Evolutionary conservation across 2,888 invertebrate genomes (phyloP).

Genomic region (Ernsta delagoae): DNA sequence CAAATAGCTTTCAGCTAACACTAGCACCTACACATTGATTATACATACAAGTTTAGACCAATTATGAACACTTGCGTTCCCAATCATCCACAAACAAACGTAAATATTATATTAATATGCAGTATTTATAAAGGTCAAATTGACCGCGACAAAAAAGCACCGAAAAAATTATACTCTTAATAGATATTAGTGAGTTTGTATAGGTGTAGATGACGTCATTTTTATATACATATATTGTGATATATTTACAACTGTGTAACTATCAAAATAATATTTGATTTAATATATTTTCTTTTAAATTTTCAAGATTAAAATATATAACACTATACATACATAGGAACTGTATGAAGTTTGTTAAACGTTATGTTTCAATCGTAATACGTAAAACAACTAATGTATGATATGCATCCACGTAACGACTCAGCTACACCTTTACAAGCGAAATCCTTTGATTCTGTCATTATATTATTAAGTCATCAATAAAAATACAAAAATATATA

Average conservation of each 20-base stretch:
- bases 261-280: background rate
- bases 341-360: background rate
- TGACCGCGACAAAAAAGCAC: slow-evolving; percentile 43
- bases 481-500: slow-evolving; percentile 21
- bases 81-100: slow-evolving; percentile 42
- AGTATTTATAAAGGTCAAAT: background rate
- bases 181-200: background rate
- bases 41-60: slow-evolving; percentile 68
- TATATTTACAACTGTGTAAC: background rate
- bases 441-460: slow-evolving; percentile 2
- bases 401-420: no score
- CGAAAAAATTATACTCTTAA: slow-evolving; percentile 41
- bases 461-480: slow-evolving; percentile 19
- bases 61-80: slow-evolving; percentile 75
- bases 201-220: background rate
- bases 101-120: no score
- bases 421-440: slow-evolving; percentile 16
- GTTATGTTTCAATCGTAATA: background rate
- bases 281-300: background rate
- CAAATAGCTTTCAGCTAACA: slow-evolving; percentile 51
- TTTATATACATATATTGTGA: background rate
- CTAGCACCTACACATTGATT: slow-evolving; percentile 75
- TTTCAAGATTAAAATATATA: background rate
- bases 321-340: background rate
- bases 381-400: background rate